A percentile compares a stretch with the other conserved stretches of the same genome.
These are phyloP conservation scores for Macrophya alboannulata DNA, from an alignment of 2,888 invertebrate species.

Conservation along the genomic window DNA sequence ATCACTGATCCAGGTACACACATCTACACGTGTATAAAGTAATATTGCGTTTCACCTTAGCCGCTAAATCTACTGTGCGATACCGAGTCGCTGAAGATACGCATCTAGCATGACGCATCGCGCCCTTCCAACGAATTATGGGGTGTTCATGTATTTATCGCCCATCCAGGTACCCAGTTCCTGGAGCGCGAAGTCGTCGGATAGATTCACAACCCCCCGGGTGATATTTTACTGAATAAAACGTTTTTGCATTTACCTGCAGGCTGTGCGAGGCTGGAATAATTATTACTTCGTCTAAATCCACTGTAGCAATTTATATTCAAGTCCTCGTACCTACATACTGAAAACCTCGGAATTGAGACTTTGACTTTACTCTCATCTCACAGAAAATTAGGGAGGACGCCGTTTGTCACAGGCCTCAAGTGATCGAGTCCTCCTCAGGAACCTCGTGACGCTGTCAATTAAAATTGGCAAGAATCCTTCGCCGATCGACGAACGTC, in stretches of 20 bases:
- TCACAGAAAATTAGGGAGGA: slow-evolving; percentile 13
- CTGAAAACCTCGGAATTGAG: not conserved
- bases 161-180: slow-evolving; percentile 53
- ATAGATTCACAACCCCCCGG: not conserved
- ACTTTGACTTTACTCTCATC: not conserved
- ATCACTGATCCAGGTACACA: slow-evolving; percentile 28
- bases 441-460: slow-evolving; percentile 26
- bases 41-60: slow-evolving; percentile 38
- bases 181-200: not conserved
- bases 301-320: not conserved
- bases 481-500: slow-evolving; percentile 24
- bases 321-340: not conserved
- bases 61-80: not conserved
- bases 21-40: slow-evolving; percentile 40
- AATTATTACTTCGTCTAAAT: not conserved
- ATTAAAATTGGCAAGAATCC: slow-evolving; percentile 45
- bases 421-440: not conserved
- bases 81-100: slow-evolving; percentile 70
- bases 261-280: not conserved
- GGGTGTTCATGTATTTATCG: slow-evolving; percentile 71
- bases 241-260: not conserved
- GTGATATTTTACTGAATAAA: not conserved
- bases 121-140: slow-evolving; percentile 70
- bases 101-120: slow-evolving; percentile 74
- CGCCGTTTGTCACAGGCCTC: slow-evolving; percentile 37